Evolutionary conservation across 2,888 invertebrate species (phyloP), one percentile per base, ranked within the genome.

Genomic region (Phytoseiulus persimilis): DNA sequence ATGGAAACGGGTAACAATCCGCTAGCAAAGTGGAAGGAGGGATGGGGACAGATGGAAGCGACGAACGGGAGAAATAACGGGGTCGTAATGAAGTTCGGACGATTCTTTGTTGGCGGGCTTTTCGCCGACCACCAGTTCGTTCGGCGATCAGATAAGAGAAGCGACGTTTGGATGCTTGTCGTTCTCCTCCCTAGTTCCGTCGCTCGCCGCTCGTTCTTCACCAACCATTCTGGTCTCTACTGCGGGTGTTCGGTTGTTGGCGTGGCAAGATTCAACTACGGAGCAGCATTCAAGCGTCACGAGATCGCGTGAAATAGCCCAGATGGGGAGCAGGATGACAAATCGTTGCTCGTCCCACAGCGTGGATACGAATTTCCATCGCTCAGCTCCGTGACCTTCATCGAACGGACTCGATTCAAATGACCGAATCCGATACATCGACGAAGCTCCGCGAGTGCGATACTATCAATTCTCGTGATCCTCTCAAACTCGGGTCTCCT

Each of bases 21-120:
- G 39, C 39, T 3, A 39, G 39, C 39, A 39, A 39, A 39, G 39
- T 39, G 65, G 65, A 18, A 65, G 65, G 5, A 65, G 65, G 23
- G 65, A 2, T 23, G 9, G 65, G 65, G 28, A 65, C 65, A 65
- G 65, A 65, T 65, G 65, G 65, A 65, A 65, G 18, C 65, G 65
- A 65, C 65, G 28, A 65, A 65, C 18, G 65, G 65, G 65, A 65
- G 65, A 65, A 65, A 65, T 65, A 28, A 65, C 23, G 65, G 65
- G 65, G 65, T 65, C 65, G 65, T 65, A 65, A 65, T 65, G 65
- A 65, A 65, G 65, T 65, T 65, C 65, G 65, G 65, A 65, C 65
- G 65, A 65, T 65, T 65, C 65, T 65, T 65, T 65, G 65, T 65
- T 18, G 65, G 65, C 18, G 65, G 65, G 65, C 65, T 23, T 65